Evolutionary conservation across 23 tunicate genomes (phyloP).

Genomic region (Phallusia fumigata): DNA sequence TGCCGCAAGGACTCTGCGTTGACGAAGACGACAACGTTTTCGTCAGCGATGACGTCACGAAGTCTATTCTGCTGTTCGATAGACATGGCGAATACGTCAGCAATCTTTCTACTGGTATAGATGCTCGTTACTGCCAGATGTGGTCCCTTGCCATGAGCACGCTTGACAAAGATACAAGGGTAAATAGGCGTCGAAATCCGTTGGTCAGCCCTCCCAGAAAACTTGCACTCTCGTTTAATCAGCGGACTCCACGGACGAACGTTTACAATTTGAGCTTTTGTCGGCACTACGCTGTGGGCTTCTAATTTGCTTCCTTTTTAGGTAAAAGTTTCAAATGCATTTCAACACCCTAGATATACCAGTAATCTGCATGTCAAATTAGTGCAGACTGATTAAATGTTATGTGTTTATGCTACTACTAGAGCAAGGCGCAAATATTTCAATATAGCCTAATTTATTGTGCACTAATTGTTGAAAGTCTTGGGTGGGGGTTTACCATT

Average conservation of each 20-base stretch:
- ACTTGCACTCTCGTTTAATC: conserved; percentile 54
- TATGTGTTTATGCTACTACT: too few species aligned
- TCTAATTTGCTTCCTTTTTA: too few species aligned
- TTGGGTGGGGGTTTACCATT: too few species aligned
- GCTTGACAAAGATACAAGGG: background rate
- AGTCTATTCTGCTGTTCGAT: conserved; percentile 50
- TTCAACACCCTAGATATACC: too few species aligned
- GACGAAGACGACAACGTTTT: conserved; percentile 83
- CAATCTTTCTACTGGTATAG: conserved; percentile 17
- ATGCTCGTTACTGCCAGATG: conserved; percentile 7
- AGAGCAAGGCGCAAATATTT: too few species aligned
- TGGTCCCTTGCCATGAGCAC: conserved; percentile 58
- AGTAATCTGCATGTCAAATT: too few species aligned
- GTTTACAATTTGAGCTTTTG: conserved; percentile 78
- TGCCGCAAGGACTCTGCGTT: conserved; percentile 76
- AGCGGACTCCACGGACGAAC: conserved; percentile 49
- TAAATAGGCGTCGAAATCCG: conserved; percentile 15
- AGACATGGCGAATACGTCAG: conserved; percentile 54
- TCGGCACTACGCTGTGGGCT: conserved; percentile 51
- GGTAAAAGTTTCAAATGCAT: too few species aligned
- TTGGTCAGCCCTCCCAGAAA: conserved; percentile 51
- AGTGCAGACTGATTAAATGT: too few species aligned
- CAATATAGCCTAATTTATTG: too few species aligned
- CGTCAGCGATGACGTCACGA: conserved; percentile 55
- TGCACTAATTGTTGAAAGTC: too few species aligned